Conservation (phyloP, 2,888 invertebrate species). For the Syritta pipiens region DNA sequence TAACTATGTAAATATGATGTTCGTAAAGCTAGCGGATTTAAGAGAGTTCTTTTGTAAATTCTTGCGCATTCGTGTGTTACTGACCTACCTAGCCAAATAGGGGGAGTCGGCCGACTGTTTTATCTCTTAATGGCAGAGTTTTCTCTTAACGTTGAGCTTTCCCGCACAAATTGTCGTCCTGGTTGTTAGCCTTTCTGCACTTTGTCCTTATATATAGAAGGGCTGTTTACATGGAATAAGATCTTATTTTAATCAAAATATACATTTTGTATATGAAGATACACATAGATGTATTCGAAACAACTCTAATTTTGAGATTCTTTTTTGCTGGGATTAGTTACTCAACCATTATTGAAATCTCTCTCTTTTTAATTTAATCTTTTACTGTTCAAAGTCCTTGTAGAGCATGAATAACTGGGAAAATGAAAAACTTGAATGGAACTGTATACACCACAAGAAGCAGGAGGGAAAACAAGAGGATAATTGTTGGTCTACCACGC, state of each 20-base stretch:
- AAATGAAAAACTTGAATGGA: constrained; percentile 14
- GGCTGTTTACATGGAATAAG: constrained; percentile 3
- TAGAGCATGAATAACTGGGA: constrained; percentile 18
- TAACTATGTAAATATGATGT: too few species aligned
- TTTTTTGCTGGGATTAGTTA: constrained; percentile 15
- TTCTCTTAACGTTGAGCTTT: constrained; percentile 19
- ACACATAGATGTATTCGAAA: constrained; percentile 3
- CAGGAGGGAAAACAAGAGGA: constrained; percentile 8
- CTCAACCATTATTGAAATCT: constrained; percentile 30
- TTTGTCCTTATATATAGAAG: background rate
- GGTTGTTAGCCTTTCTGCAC: background rate
- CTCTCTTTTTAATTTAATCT: constrained; percentile 27
- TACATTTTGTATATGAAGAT: background rate
- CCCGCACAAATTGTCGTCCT: background rate
- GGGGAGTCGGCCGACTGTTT: background rate
- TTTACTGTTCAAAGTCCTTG: constrained; percentile 14
- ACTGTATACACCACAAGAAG: constrained; percentile 7
- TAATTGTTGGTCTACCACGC: constrained; percentile 44
- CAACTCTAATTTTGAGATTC: constrained; percentile 33
- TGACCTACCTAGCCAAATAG: constrained; percentile 40
- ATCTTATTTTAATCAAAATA: constrained; percentile 30
- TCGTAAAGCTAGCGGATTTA: constrained; percentile 43
- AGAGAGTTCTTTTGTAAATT: constrained; percentile 41
- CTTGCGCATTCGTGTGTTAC: constrained; percentile 44
- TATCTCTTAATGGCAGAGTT: constrained; percentile 5